phyloP scores from a whole-genome alignment of 1,140 invertebrate genomes.

The Calephelis nemesis region DNA sequence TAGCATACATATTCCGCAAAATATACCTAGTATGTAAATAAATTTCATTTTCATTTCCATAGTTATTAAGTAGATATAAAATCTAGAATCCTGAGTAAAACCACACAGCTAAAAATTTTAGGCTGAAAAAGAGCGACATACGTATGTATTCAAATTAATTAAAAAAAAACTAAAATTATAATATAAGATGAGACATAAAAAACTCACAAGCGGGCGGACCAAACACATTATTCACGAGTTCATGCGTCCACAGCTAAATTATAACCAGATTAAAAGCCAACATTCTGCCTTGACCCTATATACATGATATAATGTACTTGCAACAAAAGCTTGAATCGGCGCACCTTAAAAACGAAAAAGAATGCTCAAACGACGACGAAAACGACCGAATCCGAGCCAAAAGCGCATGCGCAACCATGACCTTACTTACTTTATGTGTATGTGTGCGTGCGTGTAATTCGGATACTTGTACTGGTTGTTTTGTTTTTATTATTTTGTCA shows the following conservation, averaged over 20 bases:
- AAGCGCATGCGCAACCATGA: slow-evolving; percentile 56
- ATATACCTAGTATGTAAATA: no score
- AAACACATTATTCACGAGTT: slow-evolving; percentile 13
- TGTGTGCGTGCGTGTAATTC: slow-evolving; percentile 54
- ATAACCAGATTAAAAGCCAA: slow-evolving; percentile 17
- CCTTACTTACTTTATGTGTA: slow-evolving; percentile 44
- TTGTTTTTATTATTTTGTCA: slow-evolving; percentile 45
- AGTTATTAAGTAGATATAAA: no score
- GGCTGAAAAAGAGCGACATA: no score
- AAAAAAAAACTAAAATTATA: neutral
- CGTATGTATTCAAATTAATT: neutral
- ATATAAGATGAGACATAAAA: slow-evolving; percentile 2
- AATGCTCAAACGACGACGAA: slow-evolving; percentile 34
- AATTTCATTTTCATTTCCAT: no score
- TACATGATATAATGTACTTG: slow-evolving; percentile 15
- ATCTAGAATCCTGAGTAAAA: no score
- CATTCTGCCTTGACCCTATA: slow-evolving; percentile 16
- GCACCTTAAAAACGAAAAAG: slow-evolving; percentile 17
- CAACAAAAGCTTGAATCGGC: slow-evolving; percentile 16
- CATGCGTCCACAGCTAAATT: slow-evolving; percentile 7
- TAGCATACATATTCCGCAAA: no score
- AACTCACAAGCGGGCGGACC: neutral
- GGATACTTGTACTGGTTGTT: slow-evolving; percentile 50
- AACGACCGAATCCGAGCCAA: slow-evolving; percentile 51
- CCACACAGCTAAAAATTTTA: no score